Conservation (phyloP, 1,140 invertebrate genomes). For the Ericerus pela region DNA sequence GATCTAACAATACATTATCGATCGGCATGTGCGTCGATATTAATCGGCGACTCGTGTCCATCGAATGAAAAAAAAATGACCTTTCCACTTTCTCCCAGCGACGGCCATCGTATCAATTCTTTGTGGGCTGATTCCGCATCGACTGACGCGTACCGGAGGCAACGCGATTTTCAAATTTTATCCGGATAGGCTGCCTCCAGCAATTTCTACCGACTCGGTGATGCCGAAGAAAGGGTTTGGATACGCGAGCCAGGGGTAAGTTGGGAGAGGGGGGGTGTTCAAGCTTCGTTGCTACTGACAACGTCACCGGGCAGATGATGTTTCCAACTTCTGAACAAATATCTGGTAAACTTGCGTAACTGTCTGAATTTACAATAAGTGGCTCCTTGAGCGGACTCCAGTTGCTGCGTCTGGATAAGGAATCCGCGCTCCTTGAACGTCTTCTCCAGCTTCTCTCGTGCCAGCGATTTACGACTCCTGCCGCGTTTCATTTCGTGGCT, state of each 20-base stretch:
- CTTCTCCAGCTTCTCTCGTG: conserved; percentile 74
- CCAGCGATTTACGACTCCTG: conserved; percentile 65
- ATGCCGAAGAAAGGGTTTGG: neutral
- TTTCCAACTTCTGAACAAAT: conserved; percentile 82
- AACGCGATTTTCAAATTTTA: too few relatives aligned
- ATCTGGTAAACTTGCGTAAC: conserved; percentile 76
- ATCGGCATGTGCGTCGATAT: too few relatives aligned
- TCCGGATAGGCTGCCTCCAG: too few relatives aligned
- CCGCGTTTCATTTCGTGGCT: conserved; percentile 28
- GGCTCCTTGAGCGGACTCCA: conserved; percentile 78
- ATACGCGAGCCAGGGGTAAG: too few relatives aligned
- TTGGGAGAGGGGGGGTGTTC: neutral
- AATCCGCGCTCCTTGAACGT: conserved; percentile 86
- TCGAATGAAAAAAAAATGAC: too few relatives aligned
- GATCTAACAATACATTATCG: too few relatives aligned
- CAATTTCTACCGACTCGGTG: too few relatives aligned
- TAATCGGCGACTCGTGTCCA: too few relatives aligned
- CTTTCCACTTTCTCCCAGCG: too few relatives aligned
- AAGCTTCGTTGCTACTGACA: conserved; percentile 26
- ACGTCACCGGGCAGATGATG: conserved; percentile 74
- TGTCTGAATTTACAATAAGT: conserved; percentile 89
- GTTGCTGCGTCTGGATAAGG: conserved; percentile 78
- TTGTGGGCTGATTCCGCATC: too few relatives aligned
- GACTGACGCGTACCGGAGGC: too few relatives aligned
- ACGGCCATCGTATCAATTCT: too few relatives aligned